Evolutionary conservation across 2,888 invertebrate species (phyloP), one percentile per base, ranked within the genome.

Genomic region (Helobdella robusta): DNA sequence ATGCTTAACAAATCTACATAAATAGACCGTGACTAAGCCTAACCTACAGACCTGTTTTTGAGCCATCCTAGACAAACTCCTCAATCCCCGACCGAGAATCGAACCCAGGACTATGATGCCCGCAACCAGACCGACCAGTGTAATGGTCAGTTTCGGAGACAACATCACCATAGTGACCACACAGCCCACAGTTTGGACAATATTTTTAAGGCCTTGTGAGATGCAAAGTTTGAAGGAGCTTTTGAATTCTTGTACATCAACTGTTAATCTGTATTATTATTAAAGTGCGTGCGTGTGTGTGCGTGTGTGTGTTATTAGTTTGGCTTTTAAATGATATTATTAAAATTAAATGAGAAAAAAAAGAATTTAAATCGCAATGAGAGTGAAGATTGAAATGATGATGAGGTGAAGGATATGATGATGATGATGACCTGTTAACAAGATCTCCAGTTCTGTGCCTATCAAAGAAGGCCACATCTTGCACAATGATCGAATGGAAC

Each of bases 191-290:
- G 75, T 74, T 78, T 78, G 94, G 0, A 93, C 88, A 3, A 84
- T 79, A 58, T 91, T 90, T 66, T 91, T 83, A 35, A 97, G 79
- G 0, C 95, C 95, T 74, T 93, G 93, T 0, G 94, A 89, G 56
- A 97, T 86, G 30, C 89, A 88, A 74, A 89, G 86, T 78, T 97
- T 97, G 77, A 97, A 95, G 0, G 90, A 88, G 73, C 93, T 91
- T 81, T 97, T 97, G 78, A 97, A 95, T 75, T 95, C 94, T 78
- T 97, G 94, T 8, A 95, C 87, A 81, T 97, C 95, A 56, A 88
- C 85, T 32, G 93, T 93, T 69, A 95, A 81, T 73, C 89, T 87
- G 78, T n/a, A n/a, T n/a, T n/a, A n/a, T n/a, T n/a, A n/a, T n/a
- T n/a, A n/a, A n/a, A n/a, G n/a, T n/a, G n/a, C n/a, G n/a, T n/a